Percentiles rank a stretch among this genome's conserved stretches.
Conservation (phyloP, 2,113 vertebrate genomes). For the Pampusana beccarii region DNA sequence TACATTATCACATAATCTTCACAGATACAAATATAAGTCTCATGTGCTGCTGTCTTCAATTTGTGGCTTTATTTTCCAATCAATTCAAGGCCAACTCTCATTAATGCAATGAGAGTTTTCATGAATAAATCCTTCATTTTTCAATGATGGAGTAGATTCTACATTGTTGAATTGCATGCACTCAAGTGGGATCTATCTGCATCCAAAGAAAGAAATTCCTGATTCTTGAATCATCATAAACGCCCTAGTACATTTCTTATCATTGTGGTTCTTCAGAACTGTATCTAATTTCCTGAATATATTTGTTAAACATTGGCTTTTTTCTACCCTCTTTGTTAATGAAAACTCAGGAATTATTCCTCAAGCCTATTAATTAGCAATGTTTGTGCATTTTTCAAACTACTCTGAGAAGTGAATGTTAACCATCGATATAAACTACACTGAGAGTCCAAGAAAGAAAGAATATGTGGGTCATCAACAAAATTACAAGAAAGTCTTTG, state of each 20-base stretch:
- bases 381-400: not conserved
- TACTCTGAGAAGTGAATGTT: not conserved
- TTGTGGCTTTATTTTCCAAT: constrained; percentile 44
- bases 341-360: constrained; percentile 27
- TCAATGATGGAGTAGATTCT: constrained; percentile 41
- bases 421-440: not conserved
- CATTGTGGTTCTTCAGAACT: not conserved
- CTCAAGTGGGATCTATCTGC: not conserved
- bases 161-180: constrained; percentile 31
- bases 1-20: constrained; percentile 3
- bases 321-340: constrained; percentile 5
- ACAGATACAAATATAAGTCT: not conserved
- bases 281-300: constrained; percentile 13
- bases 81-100: constrained; percentile 34
- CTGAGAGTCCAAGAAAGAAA: not conserved
- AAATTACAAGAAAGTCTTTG: not conserved
- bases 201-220: not conserved
- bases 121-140: constrained; percentile 55
- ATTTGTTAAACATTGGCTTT: constrained; percentile 7
- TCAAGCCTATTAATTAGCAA: not conserved
- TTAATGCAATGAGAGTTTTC: constrained; percentile 24
- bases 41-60: not conserved
- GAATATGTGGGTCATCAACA: not conserved
- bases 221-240: constrained; percentile 19
- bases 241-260: not conserved